Evolutionary conservation across 1,140 invertebrate genomes (phyloP), one percentile per base, ranked within the genome.

Genomic region (Paraescarpia echinospica): DNA sequence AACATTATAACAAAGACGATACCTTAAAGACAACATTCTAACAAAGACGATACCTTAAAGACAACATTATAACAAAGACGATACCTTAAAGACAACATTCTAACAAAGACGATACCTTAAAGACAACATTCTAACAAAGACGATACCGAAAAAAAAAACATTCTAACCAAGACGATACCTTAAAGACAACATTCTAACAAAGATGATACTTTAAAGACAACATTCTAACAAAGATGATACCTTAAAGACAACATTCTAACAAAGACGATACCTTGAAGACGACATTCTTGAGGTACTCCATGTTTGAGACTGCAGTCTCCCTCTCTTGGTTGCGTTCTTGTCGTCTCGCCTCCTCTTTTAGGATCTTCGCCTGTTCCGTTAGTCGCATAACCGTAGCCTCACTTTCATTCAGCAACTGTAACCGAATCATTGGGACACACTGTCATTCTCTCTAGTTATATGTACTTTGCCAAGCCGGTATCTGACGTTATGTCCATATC

Each of bases 241-340:
- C 48, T 1, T 90, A 8, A n/a, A 91, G 33, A n/a, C 35, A 35
- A 51, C 51, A 94, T 48, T 90, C 0, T 89, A 34, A 89, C n/a
- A 33, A 33, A 89, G 89, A n/a, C n/a, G n/a, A n/a, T 96, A 99
- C 98, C 97, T 99, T 99, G 91, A 99, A 96, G 90, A 99, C 97
- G 91, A 99, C 98, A 96, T 99, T 99, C 96, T 99, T 99, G 93
- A 99, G 97, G 96, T 99, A 99, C 96, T 99, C 98, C 93, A 98
- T 97, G 96, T 99, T 99, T 90, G 96, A 96, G 41, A 98, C 97
- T 96, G 98, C 98, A 93, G 97, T 97, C 94, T 98, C 97, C 93
- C 98, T 96, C 94, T 98, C 98, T 89, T 97, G 97, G 92, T 98
- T 98, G 48, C 98, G 97, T 95, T 99, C 98, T 93, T 98, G 97